A percentile compares a stretch with the other conserved stretches of the same genome.
phyloP scores from a whole-genome alignment of 2,113 vertebrate species.

The Aviceda subcristata region DNA sequence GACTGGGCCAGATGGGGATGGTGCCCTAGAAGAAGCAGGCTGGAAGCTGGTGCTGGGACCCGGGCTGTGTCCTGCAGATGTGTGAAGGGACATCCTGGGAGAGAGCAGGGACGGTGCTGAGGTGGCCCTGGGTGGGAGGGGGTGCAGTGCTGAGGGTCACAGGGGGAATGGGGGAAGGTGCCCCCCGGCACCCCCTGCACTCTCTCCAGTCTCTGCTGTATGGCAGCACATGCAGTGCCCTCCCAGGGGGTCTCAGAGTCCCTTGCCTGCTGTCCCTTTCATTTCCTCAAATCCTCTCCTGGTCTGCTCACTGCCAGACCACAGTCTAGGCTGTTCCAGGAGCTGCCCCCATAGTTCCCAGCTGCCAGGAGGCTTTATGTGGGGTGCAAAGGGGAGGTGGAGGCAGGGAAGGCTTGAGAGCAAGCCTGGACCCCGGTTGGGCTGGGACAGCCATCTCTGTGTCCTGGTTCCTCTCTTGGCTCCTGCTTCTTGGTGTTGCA shows the following conservation, averaged over 20 bases:
- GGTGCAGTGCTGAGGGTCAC: neutral
- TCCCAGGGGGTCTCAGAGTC: neutral
- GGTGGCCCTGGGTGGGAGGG: neutral
- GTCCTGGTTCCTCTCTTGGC: neutral
- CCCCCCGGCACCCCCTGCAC: fast-evolving
- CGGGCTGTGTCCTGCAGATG: neutral
- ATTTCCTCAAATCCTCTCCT: neutral
- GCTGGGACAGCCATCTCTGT: fast-evolving
- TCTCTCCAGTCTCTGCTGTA: neutral
- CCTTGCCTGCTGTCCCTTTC: neutral
- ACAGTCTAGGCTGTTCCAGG: neutral
- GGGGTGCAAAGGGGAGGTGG: neutral
- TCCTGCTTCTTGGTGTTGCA: neutral
- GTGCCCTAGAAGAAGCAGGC: neutral
- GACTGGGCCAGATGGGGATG: neutral
- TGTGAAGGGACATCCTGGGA: neutral
- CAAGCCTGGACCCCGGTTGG: neutral
- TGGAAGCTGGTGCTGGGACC: neutral
- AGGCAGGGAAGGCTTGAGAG: neutral
- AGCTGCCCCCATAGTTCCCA: neutral
- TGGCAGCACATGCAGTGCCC: neutral
- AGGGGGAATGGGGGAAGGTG: neutral
- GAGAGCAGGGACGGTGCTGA: neutral
- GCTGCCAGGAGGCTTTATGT: neutral
- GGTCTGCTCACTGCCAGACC: neutral